Evolutionary conservation across 2,888 invertebrate genomes (phyloP).

Genomic region (Papilio elwesi): DNA sequence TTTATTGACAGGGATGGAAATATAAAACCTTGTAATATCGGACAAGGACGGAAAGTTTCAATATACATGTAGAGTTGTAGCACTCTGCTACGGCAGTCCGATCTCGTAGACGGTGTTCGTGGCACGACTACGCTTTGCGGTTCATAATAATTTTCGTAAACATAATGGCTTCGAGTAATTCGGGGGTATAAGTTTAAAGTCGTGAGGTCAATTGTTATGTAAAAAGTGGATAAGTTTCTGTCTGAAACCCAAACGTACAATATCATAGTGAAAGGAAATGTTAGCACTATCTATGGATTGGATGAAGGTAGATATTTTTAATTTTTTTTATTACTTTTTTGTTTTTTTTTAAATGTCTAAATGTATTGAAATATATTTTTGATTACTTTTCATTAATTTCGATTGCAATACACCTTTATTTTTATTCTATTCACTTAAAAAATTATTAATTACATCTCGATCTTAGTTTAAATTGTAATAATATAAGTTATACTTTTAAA

Average conservation of each 20-base stretch:
- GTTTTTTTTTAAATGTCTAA: background rate
- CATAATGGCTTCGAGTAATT: conserved; percentile 57
- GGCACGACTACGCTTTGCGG: conserved; percentile 63
- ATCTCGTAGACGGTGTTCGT: conserved; percentile 64
- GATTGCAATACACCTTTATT: no score
- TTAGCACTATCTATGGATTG: conserved; percentile 69
- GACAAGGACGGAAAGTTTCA: conserved; percentile 46
- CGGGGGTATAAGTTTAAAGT: conserved; percentile 52
- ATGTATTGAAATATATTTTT: background rate
- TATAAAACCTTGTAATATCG: conserved; percentile 44
- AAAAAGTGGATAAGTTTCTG: conserved; percentile 81
- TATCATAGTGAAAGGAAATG: conserved; percentile 81
- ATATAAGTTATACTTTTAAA: no score
- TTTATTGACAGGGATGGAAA: conserved; percentile 56
- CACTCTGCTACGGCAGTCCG: conserved; percentile 47
- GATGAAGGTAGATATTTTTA: conserved; percentile 70
- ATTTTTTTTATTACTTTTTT: background rate
- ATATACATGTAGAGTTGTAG: conserved; percentile 56
- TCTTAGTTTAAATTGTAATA: no score
- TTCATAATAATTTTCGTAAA: conserved; percentile 46
- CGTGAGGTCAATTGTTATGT: conserved; percentile 69
- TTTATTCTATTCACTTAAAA: no score
- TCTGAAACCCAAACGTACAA: conserved; percentile 77
- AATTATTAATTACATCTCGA: no score
- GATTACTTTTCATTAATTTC: no score